phyloP scores from a whole-genome alignment of 2,888 invertebrate genomes.

The Euphydryas editha region DNA sequence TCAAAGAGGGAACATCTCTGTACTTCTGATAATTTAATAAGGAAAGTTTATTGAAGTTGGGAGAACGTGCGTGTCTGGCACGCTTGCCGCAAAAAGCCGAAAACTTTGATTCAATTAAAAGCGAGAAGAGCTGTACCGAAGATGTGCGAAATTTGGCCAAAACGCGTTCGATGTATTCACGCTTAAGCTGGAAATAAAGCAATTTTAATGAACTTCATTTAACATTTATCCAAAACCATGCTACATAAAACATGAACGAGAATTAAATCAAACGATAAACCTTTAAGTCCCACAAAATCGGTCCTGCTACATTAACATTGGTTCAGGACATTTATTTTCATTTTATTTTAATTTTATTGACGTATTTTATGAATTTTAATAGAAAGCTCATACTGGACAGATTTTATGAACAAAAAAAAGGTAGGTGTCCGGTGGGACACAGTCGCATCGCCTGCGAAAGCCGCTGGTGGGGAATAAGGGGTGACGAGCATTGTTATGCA shows the following conservation, averaged over 20 bases:
- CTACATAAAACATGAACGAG: constrained; percentile 23
- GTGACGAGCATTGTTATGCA: constrained; percentile 83
- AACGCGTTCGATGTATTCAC: constrained; percentile 43
- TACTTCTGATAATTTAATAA: constrained; percentile 83
- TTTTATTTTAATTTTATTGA: constrained; percentile 46
- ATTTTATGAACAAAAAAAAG: constrained; percentile 67
- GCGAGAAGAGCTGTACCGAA: constrained; percentile 78
- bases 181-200: constrained; percentile 20
- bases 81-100: constrained; percentile 82
- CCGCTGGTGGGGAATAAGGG: constrained; percentile 79
- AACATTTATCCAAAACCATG: background rate
- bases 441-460: constrained; percentile 73
- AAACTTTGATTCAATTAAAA: constrained; percentile 83
- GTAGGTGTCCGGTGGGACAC: constrained; percentile 74
- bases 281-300: constrained; percentile 36
- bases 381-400: constrained; percentile 55
- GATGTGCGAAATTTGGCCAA: constrained; percentile 67
- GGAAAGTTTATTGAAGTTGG: constrained; percentile 75
- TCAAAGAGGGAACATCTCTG: constrained; percentile 80
- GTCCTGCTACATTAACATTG: constrained; percentile 32
- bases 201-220: constrained; percentile 26
- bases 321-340: constrained; percentile 43
- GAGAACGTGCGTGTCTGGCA: constrained; percentile 80
- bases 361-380: constrained; percentile 50
- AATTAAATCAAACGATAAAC: constrained; percentile 62